phyloP scores from a whole-genome alignment of 2,113 vertebrate species.

The Mesocricetus auratus region DNA sequence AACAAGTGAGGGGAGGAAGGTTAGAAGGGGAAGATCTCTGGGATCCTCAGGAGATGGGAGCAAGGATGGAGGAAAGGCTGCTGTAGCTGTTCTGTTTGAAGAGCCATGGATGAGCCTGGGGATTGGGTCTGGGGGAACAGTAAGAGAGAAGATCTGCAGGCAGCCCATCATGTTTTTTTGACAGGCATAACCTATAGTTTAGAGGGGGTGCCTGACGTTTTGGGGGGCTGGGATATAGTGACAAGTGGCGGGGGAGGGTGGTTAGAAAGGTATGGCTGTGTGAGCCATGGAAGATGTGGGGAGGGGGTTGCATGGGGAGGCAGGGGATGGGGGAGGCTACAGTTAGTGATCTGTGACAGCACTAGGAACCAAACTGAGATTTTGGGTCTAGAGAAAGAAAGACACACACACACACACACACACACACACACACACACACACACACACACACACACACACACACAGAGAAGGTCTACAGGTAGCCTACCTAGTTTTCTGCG shows the following conservation, averaged over 20 bases:
- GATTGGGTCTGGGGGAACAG: background rate
- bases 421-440: too few relatives aligned
- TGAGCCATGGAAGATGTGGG: background rate
- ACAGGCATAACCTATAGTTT: background rate
- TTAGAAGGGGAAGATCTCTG: background rate
- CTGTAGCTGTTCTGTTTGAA: background rate
- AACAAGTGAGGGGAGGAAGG: background rate
- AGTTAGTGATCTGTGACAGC: background rate
- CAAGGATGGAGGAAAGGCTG: background rate
- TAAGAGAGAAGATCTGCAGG: background rate
- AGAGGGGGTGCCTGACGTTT: background rate
- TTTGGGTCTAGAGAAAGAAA: background rate
- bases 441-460: too few relatives aligned
- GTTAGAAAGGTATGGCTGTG: background rate
- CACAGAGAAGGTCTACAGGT: background rate
- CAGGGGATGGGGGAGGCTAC: background rate
- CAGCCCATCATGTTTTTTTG: background rate
- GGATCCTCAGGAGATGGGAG: background rate
- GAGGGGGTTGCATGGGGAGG: background rate
- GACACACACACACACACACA: too few relatives aligned
- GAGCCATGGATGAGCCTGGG: background rate
- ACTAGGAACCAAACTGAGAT: background rate
- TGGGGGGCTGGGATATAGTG: background rate
- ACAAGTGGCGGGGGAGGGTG: background rate
- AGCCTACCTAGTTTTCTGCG: background rate